A percentile compares a stretch with the other conserved stretches of the same genome.
These are phyloP conservation scores for Macrocentrus cingulum DNA, from an alignment of 1,140 invertebrate species.

Conservation along the genomic window DNA sequence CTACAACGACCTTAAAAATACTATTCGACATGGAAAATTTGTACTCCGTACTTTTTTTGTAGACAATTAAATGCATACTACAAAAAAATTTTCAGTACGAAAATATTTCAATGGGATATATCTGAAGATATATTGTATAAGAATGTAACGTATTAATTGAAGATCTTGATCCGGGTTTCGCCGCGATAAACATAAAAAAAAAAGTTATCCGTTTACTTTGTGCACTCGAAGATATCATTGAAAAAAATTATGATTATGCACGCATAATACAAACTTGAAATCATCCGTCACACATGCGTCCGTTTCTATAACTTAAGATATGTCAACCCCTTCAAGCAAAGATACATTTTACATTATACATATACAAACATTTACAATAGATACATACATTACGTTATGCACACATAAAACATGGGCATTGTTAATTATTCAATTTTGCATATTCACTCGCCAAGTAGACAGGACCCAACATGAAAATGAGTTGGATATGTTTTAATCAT, in stretches of 20 bases:
- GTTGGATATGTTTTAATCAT: no score
- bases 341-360: constrained; percentile 55
- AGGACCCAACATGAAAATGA: no score
- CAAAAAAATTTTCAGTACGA: no score
- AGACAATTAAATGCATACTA: no score
- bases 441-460: neutral
- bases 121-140: no score
- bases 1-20: no score
- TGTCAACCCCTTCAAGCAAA: constrained; percentile 41
- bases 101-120: no score
- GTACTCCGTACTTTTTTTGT: no score
- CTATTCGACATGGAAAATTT: no score
- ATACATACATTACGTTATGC: constrained; percentile 42
- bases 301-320: constrained; percentile 32
- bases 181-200: no score
- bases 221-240: neutral
- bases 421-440: neutral
- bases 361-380: constrained; percentile 58
- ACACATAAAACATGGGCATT: constrained; percentile 25
- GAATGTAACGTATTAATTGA: no score
- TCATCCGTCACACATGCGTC: neutral
- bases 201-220: neutral
- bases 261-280: neutral
- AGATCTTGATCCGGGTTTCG: no score
- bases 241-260: constrained; percentile 1